These are phyloP conservation scores for Trachymyrmex septentrionalis DNA, from an alignment of 1,140 invertebrate genomes.

Conservation along the genomic window DNA sequence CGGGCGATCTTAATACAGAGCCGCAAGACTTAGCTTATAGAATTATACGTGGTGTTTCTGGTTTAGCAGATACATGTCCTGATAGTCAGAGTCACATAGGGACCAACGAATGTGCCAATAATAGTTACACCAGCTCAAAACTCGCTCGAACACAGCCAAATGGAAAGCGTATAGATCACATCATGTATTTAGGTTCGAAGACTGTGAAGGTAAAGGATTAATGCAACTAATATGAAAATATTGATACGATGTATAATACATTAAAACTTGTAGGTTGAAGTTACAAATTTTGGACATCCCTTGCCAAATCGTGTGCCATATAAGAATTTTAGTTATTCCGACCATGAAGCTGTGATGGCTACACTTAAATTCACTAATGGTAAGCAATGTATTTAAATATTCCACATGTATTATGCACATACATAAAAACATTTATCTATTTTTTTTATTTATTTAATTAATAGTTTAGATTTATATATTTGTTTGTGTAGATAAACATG, in stretches of 20 bases:
- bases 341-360: conserved; percentile 95
- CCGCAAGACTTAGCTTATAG: conserved; percentile 94
- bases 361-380: conserved; percentile 87
- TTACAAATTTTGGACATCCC: conserved; percentile 90
- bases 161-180: conserved; percentile 97
- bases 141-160: conserved; percentile 88
- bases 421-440: conserved; percentile 17
- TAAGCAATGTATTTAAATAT: conserved; percentile 70
- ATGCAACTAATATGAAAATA: conserved; percentile 30
- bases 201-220: conserved; percentile 85
- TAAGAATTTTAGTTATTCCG: conserved; percentile 93
- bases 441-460: background rate
- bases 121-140: conserved; percentile 91
- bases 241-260: background rate
- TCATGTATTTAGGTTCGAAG: conserved; percentile 90
- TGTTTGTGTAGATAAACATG: conserved; percentile 70
- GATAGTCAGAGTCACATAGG: conserved; percentile 82
- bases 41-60: conserved; percentile 87
- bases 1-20: conserved; percentile 97
- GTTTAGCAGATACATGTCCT: conserved; percentile 83
- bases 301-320: conserved; percentile 91
- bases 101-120: conserved; percentile 94
- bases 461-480: conserved; percentile 17
- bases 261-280: conserved; percentile 86
- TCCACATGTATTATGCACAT: background rate